These are phyloP conservation scores for Drosophila bifasciata DNA, from an alignment of 1,140 invertebrate species.

Conservation along the genomic window DNA sequence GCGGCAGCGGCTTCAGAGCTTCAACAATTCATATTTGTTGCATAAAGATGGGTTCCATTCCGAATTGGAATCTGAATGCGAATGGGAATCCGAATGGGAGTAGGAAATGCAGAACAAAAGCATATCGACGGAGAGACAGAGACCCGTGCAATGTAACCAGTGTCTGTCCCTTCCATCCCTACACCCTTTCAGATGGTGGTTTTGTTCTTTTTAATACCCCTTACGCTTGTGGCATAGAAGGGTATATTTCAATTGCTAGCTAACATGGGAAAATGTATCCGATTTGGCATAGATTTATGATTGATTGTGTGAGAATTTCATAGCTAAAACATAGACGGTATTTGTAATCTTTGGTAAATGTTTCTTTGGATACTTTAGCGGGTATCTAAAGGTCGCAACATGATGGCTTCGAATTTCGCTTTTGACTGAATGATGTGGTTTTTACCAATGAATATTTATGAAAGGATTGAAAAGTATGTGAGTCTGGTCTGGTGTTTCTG, in stretches of 20 bases:
- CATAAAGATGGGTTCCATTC: constrained; percentile 61
- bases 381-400: no score
- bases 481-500: constrained; percentile 4
- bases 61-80: constrained; percentile 26
- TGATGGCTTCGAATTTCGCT: constrained; percentile 1
- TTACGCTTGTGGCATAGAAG: no score
- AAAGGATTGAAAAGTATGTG: constrained; percentile 24
- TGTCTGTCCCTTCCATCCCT: no score
- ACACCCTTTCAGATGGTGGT: not conserved
- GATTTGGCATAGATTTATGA: no score
- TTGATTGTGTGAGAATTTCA: no score
- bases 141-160: not conserved
- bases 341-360: no score
- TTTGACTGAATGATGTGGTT: constrained; percentile 18
- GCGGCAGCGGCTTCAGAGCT: not conserved
- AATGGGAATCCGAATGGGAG: constrained; percentile 19
- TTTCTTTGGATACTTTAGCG: no score
- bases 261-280: no score
- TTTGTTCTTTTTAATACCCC: no score
- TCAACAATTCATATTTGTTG: constrained; percentile 21
- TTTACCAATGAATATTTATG: constrained; percentile 53
- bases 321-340: no score
- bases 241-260: no score
- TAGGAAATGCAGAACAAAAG: constrained; percentile 37
- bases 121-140: constrained; percentile 15